These are phyloP conservation scores for Desmodus rotundus DNA, from an alignment of 2,113 vertebrate genomes.

Conservation along the genomic window DNA sequence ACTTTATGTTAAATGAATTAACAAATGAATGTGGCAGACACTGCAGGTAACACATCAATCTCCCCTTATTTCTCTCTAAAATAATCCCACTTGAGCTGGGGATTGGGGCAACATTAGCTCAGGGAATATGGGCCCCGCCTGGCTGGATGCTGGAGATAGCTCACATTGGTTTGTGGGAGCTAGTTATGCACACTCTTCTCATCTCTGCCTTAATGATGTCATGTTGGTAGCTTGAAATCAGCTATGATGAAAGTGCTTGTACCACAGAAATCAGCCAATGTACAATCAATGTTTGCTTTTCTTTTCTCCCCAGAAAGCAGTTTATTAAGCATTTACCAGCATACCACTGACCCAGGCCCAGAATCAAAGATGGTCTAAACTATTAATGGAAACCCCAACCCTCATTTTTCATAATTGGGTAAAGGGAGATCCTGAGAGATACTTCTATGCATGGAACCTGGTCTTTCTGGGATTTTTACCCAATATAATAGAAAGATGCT, in stretches of 20 bases:
- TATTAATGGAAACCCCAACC: not conserved
- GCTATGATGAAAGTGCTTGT: not conserved
- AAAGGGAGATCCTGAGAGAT: not conserved
- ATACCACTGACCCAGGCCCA: not conserved
- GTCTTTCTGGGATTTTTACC: not conserved
- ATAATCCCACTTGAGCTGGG: not conserved
- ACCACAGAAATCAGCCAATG: not conserved
- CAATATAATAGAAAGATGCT: not conserved
- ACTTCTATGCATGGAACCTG: not conserved
- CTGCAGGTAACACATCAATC: not conserved
- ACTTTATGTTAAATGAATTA: not conserved
- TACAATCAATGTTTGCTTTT: not conserved
- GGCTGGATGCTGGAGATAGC: not conserved
- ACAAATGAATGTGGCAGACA: not conserved
- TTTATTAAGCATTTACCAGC: not conserved
- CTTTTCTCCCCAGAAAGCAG: not conserved
- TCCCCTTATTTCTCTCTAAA: not conserved
- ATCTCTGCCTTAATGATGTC: not conserved
- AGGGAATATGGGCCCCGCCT: not conserved
- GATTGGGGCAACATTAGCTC: not conserved
- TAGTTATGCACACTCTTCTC: not conserved
- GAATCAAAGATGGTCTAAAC: not conserved
- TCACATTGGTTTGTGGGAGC: not conserved
- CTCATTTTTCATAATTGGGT: not conserved
- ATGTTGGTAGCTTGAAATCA: not conserved